Conservation (phyloP, 2,113 vertebrate species). For the Platichthys flesus region DNA sequence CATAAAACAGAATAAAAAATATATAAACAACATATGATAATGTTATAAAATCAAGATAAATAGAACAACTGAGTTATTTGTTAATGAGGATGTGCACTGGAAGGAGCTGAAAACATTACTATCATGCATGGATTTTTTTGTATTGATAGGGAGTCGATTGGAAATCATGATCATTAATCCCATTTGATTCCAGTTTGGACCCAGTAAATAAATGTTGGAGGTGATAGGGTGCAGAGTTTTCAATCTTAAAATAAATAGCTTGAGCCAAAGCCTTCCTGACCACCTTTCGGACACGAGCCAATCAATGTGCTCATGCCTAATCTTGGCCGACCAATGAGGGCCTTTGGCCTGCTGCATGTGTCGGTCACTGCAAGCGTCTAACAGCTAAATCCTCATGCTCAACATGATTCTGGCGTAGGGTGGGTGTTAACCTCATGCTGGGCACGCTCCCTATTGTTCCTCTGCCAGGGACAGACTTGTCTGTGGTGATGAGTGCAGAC, state of each 20-base stretch:
- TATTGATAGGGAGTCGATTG: not conserved
- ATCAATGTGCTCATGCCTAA: constrained; percentile 37
- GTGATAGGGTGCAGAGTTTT: constrained; percentile 14
- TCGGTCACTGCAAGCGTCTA: constrained; percentile 51
- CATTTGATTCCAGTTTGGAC: not conserved
- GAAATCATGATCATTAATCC: not conserved
- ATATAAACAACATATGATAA: not conserved
- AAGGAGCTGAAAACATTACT: not conserved
- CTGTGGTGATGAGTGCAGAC: too few species aligned
- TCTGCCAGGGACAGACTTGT: constrained; percentile 26
- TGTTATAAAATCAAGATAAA: too few species aligned
- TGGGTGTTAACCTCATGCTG: constrained; percentile 30
- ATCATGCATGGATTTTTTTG: too few species aligned
- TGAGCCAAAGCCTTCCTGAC: constrained; percentile 51
- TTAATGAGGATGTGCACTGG: not conserved
- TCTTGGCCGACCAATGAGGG: constrained; percentile 34
- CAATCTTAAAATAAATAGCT: constrained; percentile 33
- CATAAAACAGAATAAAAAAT: too few species aligned
- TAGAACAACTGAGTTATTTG: too few species aligned
- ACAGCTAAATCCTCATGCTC: constrained; percentile 57
- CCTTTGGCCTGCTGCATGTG: constrained; percentile 31
- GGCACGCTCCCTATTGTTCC: constrained; percentile 3
- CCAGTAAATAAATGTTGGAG: not conserved
- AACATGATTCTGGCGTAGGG: constrained; percentile 33
- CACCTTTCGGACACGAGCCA: constrained; percentile 36